Percentiles rank a stretch among this genome's conserved stretches.
phyloP scores from a whole-genome alignment of 2,113 vertebrate genomes.

The Chaetura pelagica region DNA sequence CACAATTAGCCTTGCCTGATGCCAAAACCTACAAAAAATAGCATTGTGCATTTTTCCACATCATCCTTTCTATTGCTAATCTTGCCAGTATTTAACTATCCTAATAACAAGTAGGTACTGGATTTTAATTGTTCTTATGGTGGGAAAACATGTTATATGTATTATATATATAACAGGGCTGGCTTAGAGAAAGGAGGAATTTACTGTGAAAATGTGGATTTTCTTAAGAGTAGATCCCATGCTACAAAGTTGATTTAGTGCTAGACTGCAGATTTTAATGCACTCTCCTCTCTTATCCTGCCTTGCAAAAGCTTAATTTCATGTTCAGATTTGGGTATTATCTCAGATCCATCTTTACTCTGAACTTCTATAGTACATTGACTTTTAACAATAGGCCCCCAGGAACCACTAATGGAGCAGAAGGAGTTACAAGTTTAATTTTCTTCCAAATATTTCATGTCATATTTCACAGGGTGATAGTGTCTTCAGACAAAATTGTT shows the following conservation, averaged over 20 bases:
- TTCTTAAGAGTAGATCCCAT: neutral
- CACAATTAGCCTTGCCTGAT: neutral
- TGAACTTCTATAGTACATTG: neutral
- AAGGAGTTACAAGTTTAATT: constrained; percentile 22
- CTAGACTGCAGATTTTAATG: neutral
- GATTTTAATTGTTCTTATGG: neutral
- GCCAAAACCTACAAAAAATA: neutral
- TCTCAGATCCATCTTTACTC: neutral
- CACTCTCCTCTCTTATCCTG: neutral
- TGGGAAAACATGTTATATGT: neutral
- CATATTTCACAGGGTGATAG: neutral
- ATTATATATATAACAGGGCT: no score
- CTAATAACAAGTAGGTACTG: neutral
- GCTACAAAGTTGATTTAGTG: neutral
- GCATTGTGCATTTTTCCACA: neutral
- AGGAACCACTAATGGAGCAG: neutral
- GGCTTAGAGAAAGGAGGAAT: neutral
- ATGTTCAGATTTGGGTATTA: fast-evolving
- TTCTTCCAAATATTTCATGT: neutral
- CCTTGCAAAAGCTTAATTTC: neutral
- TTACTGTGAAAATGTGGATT: neutral
- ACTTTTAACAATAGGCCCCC: neutral
- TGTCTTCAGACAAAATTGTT: neutral
- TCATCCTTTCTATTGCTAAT: neutral
- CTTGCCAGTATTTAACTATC: neutral